A percentile compares a stretch with the other conserved stretches of the same genome.
phyloP scores from a whole-genome alignment of 1,140 invertebrate genomes.

The Samia ricini region DNA sequence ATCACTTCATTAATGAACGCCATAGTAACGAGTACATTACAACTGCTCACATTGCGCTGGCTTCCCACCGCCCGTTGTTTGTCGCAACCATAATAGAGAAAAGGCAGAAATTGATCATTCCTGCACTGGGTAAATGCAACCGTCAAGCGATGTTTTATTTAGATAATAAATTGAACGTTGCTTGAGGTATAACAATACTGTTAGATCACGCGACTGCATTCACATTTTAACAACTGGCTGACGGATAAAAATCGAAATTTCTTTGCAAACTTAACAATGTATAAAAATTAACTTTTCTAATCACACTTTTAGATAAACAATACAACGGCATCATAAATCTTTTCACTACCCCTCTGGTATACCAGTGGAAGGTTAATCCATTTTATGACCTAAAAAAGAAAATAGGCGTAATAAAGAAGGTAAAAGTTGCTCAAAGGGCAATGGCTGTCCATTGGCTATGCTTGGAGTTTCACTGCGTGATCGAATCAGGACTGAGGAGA shows the following conservation, averaged over 20 bases:
- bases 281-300: neutral
- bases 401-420: no score
- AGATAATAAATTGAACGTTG: neutral
- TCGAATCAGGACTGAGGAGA: no score
- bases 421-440: no score
- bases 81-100: no score
- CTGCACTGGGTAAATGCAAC: neutral
- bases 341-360: neutral
- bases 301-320: neutral
- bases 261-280: neutral
- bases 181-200: neutral
- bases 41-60: no score
- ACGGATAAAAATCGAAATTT: neutral
- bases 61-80: no score
- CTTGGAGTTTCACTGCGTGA: no score
- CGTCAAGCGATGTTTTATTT: no score
- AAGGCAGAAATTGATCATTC: no score
- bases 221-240: neutral
- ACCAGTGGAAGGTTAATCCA: neutral
- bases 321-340: neutral
- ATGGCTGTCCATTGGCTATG: no score
- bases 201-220: slow-evolving; percentile 1
- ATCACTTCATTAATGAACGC: no score
- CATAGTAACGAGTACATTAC: no score
- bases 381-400: neutral